Conservation (phyloP, 2,888 invertebrate genomes). For the Brachyptera risi region DNA sequence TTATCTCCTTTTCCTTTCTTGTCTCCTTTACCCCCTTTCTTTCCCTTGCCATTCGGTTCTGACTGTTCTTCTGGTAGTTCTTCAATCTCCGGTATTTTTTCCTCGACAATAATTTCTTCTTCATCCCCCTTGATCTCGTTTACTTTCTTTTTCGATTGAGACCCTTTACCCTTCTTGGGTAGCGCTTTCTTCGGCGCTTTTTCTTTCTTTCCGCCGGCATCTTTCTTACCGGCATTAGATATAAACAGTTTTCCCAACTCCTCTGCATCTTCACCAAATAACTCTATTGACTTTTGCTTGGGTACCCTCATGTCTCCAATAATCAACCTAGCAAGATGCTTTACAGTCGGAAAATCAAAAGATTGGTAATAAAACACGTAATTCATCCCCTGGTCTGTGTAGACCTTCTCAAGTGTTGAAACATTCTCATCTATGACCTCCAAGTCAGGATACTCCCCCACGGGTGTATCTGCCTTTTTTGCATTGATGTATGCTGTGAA, state of each 20-base stretch:
- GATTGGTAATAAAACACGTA: constrained; percentile 56
- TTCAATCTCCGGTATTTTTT: not conserved
- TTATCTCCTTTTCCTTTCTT: not conserved
- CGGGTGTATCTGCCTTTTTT: constrained; percentile 42
- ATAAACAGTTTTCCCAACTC: constrained; percentile 38
- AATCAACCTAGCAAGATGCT: constrained; percentile 49
- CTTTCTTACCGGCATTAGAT: not conserved
- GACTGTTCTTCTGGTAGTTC: not conserved
- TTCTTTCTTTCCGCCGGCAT: too few species aligned
- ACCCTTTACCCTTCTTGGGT: too few species aligned
- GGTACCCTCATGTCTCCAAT: constrained; percentile 47
- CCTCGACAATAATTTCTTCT: not conserved
- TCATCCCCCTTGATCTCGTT: not conserved
- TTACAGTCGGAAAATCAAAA: constrained; percentile 53
- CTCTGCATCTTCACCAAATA: constrained; percentile 49
- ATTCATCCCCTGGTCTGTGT: constrained; percentile 54
- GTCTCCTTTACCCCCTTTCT: not conserved
- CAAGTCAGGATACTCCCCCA: constrained; percentile 47
- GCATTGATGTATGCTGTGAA: constrained; percentile 54
- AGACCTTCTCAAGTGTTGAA: constrained; percentile 55
- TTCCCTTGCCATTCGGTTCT: not conserved
- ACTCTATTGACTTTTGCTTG: constrained; percentile 42
- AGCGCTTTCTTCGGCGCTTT: not conserved
- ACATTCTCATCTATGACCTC: constrained; percentile 47
- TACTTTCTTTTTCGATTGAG: not conserved